These are phyloP conservation scores for Chondrosia reniformis DNA, from an alignment of 37 sponge, comb jelly and placozoan species.

Conservation along the genomic window DNA sequence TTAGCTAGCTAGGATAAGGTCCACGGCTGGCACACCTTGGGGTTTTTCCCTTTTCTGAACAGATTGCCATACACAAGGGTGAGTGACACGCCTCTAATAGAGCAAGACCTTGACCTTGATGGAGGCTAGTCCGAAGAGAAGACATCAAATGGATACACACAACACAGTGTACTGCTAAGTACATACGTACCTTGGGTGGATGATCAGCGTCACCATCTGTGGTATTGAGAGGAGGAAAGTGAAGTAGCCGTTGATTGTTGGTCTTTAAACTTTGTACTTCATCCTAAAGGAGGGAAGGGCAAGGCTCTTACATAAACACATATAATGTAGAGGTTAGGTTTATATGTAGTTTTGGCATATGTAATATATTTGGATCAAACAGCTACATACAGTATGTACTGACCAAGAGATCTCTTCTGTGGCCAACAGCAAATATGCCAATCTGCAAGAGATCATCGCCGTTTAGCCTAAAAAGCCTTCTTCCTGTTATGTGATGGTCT, in stretches of 20 bases:
- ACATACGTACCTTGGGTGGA: background rate
- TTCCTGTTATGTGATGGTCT: slow-evolving; percentile 65
- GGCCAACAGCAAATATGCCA: slow-evolving; percentile 68
- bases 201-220: background rate
- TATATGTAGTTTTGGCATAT: too few species aligned
- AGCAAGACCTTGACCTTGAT: background rate
- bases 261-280: slow-evolving; percentile 36
- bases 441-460: slow-evolving; percentile 74
- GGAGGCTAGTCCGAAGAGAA: background rate
- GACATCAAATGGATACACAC: background rate
- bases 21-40: too few species aligned
- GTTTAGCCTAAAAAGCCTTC: slow-evolving; percentile 59
- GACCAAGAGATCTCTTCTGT: slow-evolving; percentile 75
- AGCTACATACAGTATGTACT: too few species aligned
- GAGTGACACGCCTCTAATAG: slow-evolving; percentile 13
- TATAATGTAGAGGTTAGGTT: background rate
- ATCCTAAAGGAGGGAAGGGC: slow-evolving; percentile 13
- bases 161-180: background rate
- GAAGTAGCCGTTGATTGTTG: slow-evolving; percentile 53
- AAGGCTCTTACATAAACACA: background rate
- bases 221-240: slow-evolving; percentile 63
- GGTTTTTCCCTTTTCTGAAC: slow-evolving; percentile 33
- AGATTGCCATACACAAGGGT: slow-evolving; percentile 40
- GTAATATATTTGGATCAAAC: too few species aligned
- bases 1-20: too few species aligned